Evolutionary conservation across 2,888 invertebrate genomes (phyloP).

Genomic region (Phania funesta): DNA sequence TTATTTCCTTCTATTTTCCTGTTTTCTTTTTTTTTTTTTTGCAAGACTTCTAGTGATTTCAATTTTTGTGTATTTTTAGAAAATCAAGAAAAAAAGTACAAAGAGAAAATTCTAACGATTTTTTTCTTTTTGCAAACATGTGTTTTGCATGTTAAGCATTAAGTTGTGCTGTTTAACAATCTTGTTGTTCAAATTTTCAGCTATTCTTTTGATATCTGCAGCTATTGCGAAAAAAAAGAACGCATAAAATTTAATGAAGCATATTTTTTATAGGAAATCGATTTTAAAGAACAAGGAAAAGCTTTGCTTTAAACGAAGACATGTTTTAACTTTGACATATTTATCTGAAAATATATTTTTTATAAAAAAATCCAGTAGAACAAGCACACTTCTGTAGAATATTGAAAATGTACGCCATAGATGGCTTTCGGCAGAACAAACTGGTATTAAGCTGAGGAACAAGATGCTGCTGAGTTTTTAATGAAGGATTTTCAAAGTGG

Average conservation of each 20-base stretch:
- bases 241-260: conserved; percentile 64
- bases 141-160: conserved; percentile 66
- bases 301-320: neutral
- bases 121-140: conserved; percentile 49
- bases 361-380: too few relatives aligned
- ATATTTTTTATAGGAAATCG: conserved; percentile 50
- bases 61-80: neutral
- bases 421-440: too few relatives aligned
- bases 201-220: conserved; percentile 17
- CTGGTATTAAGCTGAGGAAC: too few relatives aligned
- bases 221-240: neutral
- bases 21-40: conserved; percentile 20
- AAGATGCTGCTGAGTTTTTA: too few relatives aligned
- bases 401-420: too few relatives aligned
- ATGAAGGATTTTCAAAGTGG: too few relatives aligned
- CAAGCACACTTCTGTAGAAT: too few relatives aligned
- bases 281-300: conserved; percentile 32
- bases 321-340: neutral
- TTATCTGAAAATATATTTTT: too few relatives aligned
- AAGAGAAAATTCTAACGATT: neutral
- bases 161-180: conserved; percentile 63
- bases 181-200: conserved; percentile 44
- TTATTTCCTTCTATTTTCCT: conserved; percentile 58
- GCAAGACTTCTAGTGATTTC: conserved; percentile 41
- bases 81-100: neutral